phyloP scores from a whole-genome alignment of 2,113 vertebrate species.

The Coryphaenoides rupestris region DNA sequence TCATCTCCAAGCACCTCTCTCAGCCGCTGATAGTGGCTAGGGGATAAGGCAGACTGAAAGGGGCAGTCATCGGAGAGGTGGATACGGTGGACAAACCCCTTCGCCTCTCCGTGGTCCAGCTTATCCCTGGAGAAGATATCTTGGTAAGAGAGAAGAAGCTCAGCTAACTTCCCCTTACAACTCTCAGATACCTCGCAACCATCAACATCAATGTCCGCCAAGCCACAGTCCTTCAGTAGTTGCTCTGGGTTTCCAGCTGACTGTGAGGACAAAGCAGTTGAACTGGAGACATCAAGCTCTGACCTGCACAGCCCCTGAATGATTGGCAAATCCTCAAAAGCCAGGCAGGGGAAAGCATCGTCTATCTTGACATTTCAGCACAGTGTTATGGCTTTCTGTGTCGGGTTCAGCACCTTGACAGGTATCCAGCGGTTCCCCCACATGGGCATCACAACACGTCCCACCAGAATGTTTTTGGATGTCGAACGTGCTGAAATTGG shows the following conservation, averaged over 20 bases:
- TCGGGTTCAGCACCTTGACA: background rate
- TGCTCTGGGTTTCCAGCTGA: background rate
- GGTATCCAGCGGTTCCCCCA: background rate
- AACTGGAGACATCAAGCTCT: background rate
- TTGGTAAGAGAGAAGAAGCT: too few species aligned
- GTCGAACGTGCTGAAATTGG: background rate
- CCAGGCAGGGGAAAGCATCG: background rate
- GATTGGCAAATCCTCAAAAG: background rate
- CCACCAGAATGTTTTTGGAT: background rate
- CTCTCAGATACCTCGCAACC: background rate
- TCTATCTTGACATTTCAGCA: too few species aligned
- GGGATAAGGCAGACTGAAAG: background rate
- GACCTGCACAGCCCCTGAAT: background rate
- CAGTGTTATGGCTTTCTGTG: background rate
- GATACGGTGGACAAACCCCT: conserved; percentile 1
- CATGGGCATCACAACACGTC: background rate
- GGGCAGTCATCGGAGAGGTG: background rate
- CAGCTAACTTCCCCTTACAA: too few species aligned
- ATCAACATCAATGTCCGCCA: background rate
- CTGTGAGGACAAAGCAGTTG: background rate
- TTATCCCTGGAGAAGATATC: background rate
- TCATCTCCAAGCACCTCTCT: background rate
- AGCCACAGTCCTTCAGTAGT: background rate
- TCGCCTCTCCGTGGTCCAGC: background rate
- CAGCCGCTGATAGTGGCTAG: background rate